Evolutionary conservation across 2,113 vertebrate genomes (phyloP).

Genomic region (Speoplatyrhinus poulsoni): DNA sequence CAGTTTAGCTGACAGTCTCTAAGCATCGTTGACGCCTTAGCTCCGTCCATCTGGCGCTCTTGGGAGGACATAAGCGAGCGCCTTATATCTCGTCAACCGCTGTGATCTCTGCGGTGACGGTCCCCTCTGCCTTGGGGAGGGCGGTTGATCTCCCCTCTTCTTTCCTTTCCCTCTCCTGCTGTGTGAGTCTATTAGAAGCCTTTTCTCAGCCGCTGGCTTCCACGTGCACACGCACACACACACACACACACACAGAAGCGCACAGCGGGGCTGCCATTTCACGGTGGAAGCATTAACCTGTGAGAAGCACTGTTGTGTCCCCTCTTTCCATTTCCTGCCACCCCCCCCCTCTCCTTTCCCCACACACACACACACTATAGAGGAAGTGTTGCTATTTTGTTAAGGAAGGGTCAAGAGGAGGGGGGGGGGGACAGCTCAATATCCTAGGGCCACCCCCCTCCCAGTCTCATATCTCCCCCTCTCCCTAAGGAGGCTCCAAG

Average conservation of each 20-base stretch:
- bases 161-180: slow-evolving; percentile 9
- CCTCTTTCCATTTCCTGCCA: slow-evolving; percentile 43
- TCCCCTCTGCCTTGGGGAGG: too few relatives aligned
- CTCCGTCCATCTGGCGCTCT: background rate
- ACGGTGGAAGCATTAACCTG: slow-evolving; percentile 26
- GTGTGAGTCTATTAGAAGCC: background rate
- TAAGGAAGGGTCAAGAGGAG: background rate
- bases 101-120: background rate
- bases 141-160: background rate
- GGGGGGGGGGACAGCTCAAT: slow-evolving; percentile 63
- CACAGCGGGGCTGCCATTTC: slow-evolving; percentile 21
- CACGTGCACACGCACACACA: slow-evolving; percentile 7
- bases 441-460: slow-evolving; percentile 36
- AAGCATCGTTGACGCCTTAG: slow-evolving; percentile 4
- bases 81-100: slow-evolving; percentile 8
- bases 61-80: too few relatives aligned
- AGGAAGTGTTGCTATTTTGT: slow-evolving; percentile 35
- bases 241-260: slow-evolving; percentile 14
- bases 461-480: slow-evolving; percentile 55
- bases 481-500: slow-evolving; percentile 78
- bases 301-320: slow-evolving; percentile 12
- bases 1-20: background rate
- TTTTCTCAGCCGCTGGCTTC: slow-evolving; percentile 1
- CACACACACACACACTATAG: slow-evolving; percentile 29
- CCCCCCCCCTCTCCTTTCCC: background rate